Percentiles rank a stretch among this genome's conserved stretches.
Conservation (phyloP, 1,140 invertebrate species). For the Papilio helenus region DNA sequence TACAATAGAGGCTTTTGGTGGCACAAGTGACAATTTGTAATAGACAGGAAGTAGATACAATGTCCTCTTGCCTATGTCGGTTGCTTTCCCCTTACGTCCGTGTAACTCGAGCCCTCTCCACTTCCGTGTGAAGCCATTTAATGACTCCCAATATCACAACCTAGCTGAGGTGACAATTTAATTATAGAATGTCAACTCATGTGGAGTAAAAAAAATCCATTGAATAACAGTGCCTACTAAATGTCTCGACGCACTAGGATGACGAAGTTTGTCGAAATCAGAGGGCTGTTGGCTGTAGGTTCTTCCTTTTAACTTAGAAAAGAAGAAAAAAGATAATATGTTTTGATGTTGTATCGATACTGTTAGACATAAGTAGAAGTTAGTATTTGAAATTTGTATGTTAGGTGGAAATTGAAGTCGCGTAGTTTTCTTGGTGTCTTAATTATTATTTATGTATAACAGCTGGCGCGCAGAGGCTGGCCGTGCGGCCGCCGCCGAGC, state of each 20-base stretch:
- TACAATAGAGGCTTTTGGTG: no score
- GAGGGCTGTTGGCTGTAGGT: neutral
- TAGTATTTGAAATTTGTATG: neutral
- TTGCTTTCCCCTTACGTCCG: slow-evolving; percentile 60
- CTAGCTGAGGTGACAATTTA: slow-evolving; percentile 48
- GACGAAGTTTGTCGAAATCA: neutral
- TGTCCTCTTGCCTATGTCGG: slow-evolving; percentile 52
- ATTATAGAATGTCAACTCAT: slow-evolving; percentile 43
- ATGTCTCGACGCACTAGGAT: neutral
- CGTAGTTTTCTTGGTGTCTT: slow-evolving; percentile 76
- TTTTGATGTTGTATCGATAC: neutral
- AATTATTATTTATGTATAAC: slow-evolving; percentile 82
- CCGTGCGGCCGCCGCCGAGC: slow-evolving; percentile 72
- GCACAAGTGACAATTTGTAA: neutral
- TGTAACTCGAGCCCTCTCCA: slow-evolving; percentile 68
- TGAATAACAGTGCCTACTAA: neutral
- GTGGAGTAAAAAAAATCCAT: neutral
- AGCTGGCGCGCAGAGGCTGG: slow-evolving; percentile 78
- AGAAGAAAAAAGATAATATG: neutral
- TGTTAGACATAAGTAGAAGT: no score
- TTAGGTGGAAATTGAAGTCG: slow-evolving; percentile 37
- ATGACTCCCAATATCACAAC: slow-evolving; percentile 61
- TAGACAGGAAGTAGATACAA: slow-evolving; percentile 24
- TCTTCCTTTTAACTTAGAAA: neutral
- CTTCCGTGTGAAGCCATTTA: slow-evolving; percentile 75